Evolutionary conservation across 2,797 vertebrate species (phyloP), one percentile per base, ranked within the genome.

Genomic region (Falco berigora): DNA sequence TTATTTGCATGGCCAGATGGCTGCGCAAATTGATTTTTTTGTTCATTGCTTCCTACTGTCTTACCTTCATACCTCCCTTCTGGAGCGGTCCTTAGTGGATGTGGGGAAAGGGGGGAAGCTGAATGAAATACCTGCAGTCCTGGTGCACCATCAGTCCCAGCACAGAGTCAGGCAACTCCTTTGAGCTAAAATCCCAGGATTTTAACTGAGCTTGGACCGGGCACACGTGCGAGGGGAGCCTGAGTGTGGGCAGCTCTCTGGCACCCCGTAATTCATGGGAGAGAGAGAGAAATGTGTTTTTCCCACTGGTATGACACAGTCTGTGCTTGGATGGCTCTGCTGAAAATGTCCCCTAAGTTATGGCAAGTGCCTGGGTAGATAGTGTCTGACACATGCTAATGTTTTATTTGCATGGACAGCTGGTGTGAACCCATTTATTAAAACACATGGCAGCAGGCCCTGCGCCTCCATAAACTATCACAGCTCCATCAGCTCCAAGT

Each of bases 341-440:
- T 86, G 62, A 75, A 30, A 81, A 75, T 21, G 62, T 27, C 67
- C 95, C 92, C 52, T 1, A 25, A 34, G 52, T n/a, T n/a, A 28
- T 9, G 66, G 79, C 76, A 21, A 58, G 49, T 13, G 84, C 69
- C 86, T 86, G 88, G 55, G 67, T 22, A 49, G 78, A 36, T 7
- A 5, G 66, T 7, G 62, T 84, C 82, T 95, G 94, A 94, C 86
- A 76, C 88, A 53, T 36, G 58, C 78, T 55, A 49, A 52, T 92
- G 92, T 69, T 90, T 78, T 38, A 38, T 88, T 88, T 69, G 58
- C 75, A 55, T 0, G 4, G 91, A 66, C 94, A 95, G 90, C 87
- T 92, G 92, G 94, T 81, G 76, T 62, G 86, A 96, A 86, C 73
- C 90, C 62, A 42, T 78, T 92, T 94, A 88, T 92, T 95, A 92